Percentiles rank a stretch among this genome's conserved stretches.
phyloP scores from a whole-genome alignment of 2,888 invertebrate genomes.

The Melikaiella ostensackeni region DNA sequence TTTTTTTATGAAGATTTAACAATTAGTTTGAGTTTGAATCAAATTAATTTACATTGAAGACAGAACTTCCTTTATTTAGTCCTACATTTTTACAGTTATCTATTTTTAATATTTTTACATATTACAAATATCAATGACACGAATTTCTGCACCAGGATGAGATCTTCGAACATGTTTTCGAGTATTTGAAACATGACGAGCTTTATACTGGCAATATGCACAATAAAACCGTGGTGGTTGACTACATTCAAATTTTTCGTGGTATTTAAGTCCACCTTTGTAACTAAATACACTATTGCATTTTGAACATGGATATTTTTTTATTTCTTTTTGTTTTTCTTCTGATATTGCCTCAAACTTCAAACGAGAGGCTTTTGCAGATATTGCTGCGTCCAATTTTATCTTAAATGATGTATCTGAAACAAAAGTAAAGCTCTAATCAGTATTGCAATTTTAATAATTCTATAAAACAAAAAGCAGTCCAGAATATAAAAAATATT shows the following conservation, averaged over 20 bases:
- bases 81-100: not conserved
- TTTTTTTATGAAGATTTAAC: no score
- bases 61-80: not conserved
- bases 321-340: constrained; percentile 17
- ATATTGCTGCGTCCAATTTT: not conserved
- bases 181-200: constrained; percentile 59
- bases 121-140: constrained; percentile 23
- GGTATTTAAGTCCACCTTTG: constrained; percentile 58
- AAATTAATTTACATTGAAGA: not conserved
- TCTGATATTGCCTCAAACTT: constrained; percentile 1
- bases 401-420: not conserved
- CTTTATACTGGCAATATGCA: constrained; percentile 65
- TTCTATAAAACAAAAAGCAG: not conserved
- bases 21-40: no score
- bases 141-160: constrained; percentile 45
- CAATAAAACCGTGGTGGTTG: constrained; percentile 73
- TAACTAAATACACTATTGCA: constrained; percentile 59
- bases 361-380: not conserved
- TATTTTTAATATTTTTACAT: not conserved
- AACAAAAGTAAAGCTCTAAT: not conserved
- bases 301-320: constrained; percentile 53
- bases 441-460: not conserved
- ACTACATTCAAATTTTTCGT: constrained; percentile 71
- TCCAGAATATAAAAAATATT: not conserved
- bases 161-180: constrained; percentile 54